Base-by-base conservation (phyloP, 1,140 invertebrate genomes). In the Drosophila subpulchrella region DNA sequence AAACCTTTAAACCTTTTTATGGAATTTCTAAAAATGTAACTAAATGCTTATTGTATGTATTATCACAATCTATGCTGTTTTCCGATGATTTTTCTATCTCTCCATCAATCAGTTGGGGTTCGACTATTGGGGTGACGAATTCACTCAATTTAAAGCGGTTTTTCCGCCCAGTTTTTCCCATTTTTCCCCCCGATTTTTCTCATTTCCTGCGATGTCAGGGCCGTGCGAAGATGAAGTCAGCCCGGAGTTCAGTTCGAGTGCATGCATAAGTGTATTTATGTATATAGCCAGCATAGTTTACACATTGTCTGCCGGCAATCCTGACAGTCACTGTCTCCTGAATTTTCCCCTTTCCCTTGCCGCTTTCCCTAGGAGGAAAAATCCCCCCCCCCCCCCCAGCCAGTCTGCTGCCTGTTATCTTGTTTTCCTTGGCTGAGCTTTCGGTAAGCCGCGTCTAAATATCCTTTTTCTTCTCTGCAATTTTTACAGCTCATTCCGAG, bases 401-500 rank as follows among this genome's bases (percentile, higher is more conserved):
- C 50, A 11, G 39, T 53, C 53, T 48, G 47, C 20, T 54, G 61
- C 15, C 72, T 75, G 59, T 75, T 58, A 50, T 72, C 78, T 75
- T 81, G 59, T 66, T 81, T 75, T 57, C 50, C 51, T 62, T 59
- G 67, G 75, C 67, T 61, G 62, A 81, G 78, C 82, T 71, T 58
- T 70, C 55, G 68, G 63, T 81, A 81, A 85, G 81, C 74, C 82
- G 79, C 63, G 82, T 86, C 81, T 81, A 86, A 85, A 81, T 75
- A 85, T 78, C 57, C 81, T 55, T 75, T 75, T 75, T 74, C 41
- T 39, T 36, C 60, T 75, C 30, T 50, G 71, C 51, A 61, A 66
- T 78, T 77, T 63, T 77, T 85, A 85, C 82, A 85, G 82, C 82
- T 85, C 78, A 85, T 86, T 85, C 84, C 58, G 54, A 59, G 57